These are phyloP conservation scores for Zaprionus lachaisei DNA, from an alignment of 1,140 invertebrate species.

Conservation along the genomic window DNA sequence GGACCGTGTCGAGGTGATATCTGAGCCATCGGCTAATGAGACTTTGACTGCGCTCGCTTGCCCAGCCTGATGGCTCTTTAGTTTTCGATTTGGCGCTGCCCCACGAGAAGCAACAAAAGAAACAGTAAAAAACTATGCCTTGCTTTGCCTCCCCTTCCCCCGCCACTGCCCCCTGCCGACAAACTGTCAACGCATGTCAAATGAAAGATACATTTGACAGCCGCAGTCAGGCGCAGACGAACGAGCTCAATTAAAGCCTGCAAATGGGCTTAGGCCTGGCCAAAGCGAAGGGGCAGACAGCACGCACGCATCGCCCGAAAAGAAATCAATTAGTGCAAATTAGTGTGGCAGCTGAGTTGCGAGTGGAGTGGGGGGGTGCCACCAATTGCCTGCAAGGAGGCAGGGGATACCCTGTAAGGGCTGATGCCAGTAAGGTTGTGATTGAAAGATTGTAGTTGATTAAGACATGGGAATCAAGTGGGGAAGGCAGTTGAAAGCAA, in stretches of 20 bases:
- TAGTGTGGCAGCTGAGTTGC: constrained; percentile 45
- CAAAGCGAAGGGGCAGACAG: constrained; percentile 13
- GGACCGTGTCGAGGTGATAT: constrained; percentile 41
- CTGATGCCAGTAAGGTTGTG: background rate
- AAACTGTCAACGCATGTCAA: constrained; percentile 77
- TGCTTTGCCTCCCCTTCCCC: background rate
- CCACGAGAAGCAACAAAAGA: constrained; percentile 46
- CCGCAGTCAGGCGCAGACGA: constrained; percentile 20
- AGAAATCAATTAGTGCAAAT: constrained; percentile 82
- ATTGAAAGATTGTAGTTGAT: background rate
- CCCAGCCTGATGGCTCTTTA: constrained; percentile 52
- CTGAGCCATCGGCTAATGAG: constrained; percentile 77
- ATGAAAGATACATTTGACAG: constrained; percentile 71
- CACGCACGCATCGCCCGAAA: constrained; percentile 42
- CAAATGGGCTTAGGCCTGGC: constrained; percentile 33
- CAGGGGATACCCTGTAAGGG: constrained; percentile 17
- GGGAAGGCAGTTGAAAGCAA: background rate
- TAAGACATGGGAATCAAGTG: background rate
- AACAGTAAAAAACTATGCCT: constrained; percentile 35
- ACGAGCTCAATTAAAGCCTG: constrained; percentile 72
- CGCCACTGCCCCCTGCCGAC: background rate
- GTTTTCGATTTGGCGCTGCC: constrained; percentile 73
- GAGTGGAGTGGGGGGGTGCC: background rate
- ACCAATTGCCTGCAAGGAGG: constrained; percentile 13
- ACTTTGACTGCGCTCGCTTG: constrained; percentile 67